Evolutionary conservation across 1,140 invertebrate species (phyloP), one percentile per base, ranked within the genome.

Genomic region (Brachionus rubens): DNA sequence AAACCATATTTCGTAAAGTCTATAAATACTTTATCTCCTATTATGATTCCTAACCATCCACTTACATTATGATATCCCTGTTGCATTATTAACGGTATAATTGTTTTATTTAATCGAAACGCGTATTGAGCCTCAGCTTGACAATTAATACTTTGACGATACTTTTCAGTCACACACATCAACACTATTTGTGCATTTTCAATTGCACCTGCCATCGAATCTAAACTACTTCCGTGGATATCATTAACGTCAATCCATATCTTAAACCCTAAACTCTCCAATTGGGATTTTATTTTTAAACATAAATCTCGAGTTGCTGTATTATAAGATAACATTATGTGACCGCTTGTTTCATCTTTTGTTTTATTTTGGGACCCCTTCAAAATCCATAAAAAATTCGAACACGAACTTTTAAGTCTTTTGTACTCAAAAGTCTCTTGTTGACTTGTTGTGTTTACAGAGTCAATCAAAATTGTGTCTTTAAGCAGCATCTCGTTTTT

Each of bases 131-230:
- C 82, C 78, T 83, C 82, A 36, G 78, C 77, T 40, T 78, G 78
- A 77, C 83, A 84, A 72, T 79, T 83, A 26, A 82, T 80, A 77
- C 82, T 83, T 26, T 81, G 80, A 43, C 82, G 83, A 77, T 85
- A 84, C 68, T 79, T 80, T 76, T 85, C 79, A 24, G 82, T 82
- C 78, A 83, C 80, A 77, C 82, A 80, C 1, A 83, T 77, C 9
- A 85, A 47, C 5, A 84, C 77, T 4, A 83, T 79, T 47, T 79
- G 72, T 0, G 82, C 78, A 36, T 80, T 80, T 75, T 85, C 83
- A 6, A 85, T 81, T 14, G 83, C 83, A 26, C 81, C 76, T 0
- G 83, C 83, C 83, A 85, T 85, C 30, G 82, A 81, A 56, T 84
- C 81, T 14, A 84, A 62, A 26, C 82, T 84, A 3, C 81, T 65